Evolutionary conservation across 2,113 vertebrate species (phyloP), one percentile per base, ranked within the genome.

Genomic region (Naja naja): DNA sequence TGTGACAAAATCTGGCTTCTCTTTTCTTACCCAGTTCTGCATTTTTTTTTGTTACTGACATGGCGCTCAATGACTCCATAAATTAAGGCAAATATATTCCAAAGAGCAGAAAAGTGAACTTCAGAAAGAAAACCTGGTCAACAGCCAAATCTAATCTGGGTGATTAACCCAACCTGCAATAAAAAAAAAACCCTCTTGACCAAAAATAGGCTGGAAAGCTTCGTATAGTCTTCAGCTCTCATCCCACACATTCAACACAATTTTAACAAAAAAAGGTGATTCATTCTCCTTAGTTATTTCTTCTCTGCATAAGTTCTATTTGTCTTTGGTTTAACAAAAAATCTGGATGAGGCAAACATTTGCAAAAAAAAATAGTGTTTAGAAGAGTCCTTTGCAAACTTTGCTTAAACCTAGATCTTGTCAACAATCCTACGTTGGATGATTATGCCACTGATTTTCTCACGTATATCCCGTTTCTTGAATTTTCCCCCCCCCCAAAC

Each of bases 1-100:
- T 23, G 69, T 74, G 90, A 90, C n/a, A 0, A 94, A 12, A 81
- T 88, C 11, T 25, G 34, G 2, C 85, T 94, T 92, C 85, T 1
- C 2, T 12, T 43, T 93, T 92, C 53, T 18, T 89, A 58, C 92
- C 14, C 87, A 94, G 47, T 49, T 87, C 92, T 49, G 86, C 52
- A 20, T 56, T 45, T 69, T 52, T 52, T 74, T 18, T 90, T 69
- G 0, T 0, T 11, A 30, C 3, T 89, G 7, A 30, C 89, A 52
- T 85, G 87, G 3, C 2, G 34, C 7, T 91, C 69, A 89, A 8
- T 43, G 22, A 89, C 88, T 53, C 45, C 55, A 60, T 69, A 86
- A 91, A 92, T 85, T 60, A 92, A 90, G 25, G 16, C 0, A 16
- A 91, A 55, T 0, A 0, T 43, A 52, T 89, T 87, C 90, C 93